Evolutionary conservation across 2,797 vertebrate species (phyloP).

Genomic region (Geotrypetes seraphini): DNA sequence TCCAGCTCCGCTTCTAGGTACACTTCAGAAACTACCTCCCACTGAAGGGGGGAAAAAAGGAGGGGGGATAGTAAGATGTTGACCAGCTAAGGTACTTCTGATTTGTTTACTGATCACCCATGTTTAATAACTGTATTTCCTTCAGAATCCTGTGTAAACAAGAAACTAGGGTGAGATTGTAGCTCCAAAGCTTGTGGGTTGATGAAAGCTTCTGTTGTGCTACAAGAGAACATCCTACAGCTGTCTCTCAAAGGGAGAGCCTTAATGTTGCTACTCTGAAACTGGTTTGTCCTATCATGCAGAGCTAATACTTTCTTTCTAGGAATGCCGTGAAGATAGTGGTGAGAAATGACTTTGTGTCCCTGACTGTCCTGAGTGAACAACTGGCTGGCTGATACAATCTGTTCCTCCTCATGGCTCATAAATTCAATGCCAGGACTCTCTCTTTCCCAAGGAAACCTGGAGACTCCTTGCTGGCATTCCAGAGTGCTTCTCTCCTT

Average conservation of each 20-base stretch:
- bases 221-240: background rate
- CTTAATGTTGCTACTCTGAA: background rate
- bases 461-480: too few species aligned
- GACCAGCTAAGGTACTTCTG: too few species aligned
- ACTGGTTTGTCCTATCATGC: slow-evolving; percentile 34
- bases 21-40: too few species aligned
- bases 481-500: too few species aligned
- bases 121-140: slow-evolving; percentile 86
- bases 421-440: background rate
- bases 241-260: background rate
- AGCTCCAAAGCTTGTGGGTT: slow-evolving; percentile 8
- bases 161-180: slow-evolving; percentile 34
- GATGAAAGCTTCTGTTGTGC: too few species aligned
- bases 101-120: too few species aligned
- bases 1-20: too few species aligned
- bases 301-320: slow-evolving; percentile 23
- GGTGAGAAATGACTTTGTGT: slow-evolving; percentile 69
- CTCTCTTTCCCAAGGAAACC: too few species aligned
- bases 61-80: too few species aligned
- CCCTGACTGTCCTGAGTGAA: slow-evolving; percentile 83
- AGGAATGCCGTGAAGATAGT: background rate
- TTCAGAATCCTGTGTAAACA: slow-evolving; percentile 86
- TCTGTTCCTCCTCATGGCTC: background rate
- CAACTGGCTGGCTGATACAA: slow-evolving; percentile 33
- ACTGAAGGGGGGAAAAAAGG: too few species aligned